Conservation (phyloP, 30 jellyfish, hydroid and myxozoan species). For the Pelagia noctiluca region DNA sequence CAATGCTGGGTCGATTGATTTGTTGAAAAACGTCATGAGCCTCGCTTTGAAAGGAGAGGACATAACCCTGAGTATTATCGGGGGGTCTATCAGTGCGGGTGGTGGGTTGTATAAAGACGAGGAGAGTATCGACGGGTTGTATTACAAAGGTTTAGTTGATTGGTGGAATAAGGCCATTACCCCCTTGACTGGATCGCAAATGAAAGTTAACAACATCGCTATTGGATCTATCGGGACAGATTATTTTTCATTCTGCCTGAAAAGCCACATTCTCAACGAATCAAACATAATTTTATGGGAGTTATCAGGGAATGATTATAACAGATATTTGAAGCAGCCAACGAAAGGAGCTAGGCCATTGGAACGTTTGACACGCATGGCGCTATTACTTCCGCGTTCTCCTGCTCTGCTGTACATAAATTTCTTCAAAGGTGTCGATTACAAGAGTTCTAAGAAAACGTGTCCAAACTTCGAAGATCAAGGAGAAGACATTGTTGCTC, state of each 20-base stretch:
- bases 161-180: conserved; percentile 98
- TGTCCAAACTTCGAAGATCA: conserved; percentile 99
- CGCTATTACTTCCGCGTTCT: conserved; percentile 78
- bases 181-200: conserved; percentile 95
- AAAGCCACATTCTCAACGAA: conserved; percentile 82
- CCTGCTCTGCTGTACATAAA: conserved; percentile 93
- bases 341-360: conserved; percentile 98
- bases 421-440: conserved; percentile 97
- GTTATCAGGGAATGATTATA: conserved; percentile 94
- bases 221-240: conserved; percentile 98
- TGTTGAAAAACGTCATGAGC: conserved; percentile 91
- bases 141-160: conserved; percentile 95
- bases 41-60: conserved; percentile 94
- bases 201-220: conserved; percentile 94
- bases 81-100: conserved; percentile 99
- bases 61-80: conserved; percentile 88
- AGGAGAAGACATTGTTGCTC: conserved; percentile 96
- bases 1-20: conserved; percentile 93
- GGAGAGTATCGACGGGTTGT: conserved; percentile 93
- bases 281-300: conserved; percentile 92
- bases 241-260: conserved; percentile 91
- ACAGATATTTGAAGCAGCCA: conserved; percentile 87
- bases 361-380: conserved; percentile 96
- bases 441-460: conserved; percentile 65
- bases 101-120: conserved; percentile 98